A percentile compares a stretch with the other conserved stretches of the same genome.
Conservation (phyloP, 2,797 vertebrate species). For the Sebastolobus alascanus region DNA sequence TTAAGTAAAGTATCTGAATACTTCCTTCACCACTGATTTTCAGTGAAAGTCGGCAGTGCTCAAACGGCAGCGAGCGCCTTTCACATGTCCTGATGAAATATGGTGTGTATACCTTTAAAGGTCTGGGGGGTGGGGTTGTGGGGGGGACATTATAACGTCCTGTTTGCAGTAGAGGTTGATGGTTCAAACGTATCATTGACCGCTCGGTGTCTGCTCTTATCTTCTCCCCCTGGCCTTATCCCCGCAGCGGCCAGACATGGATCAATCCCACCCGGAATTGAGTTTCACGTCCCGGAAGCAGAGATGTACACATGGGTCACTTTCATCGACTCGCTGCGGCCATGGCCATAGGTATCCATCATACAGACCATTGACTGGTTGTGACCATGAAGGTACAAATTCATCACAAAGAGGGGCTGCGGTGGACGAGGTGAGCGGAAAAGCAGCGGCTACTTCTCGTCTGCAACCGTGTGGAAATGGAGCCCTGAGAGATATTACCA, state of each 20-base stretch:
- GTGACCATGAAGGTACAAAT: slow-evolving; percentile 71
- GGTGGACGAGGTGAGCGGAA: slow-evolving; percentile 55
- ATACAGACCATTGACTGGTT: slow-evolving; percentile 66
- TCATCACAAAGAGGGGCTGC: slow-evolving; percentile 55
- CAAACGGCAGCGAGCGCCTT: slow-evolving; percentile 13
- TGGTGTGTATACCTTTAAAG: slow-evolving; percentile 57
- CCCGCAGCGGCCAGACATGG: slow-evolving; percentile 74
- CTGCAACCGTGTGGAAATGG: slow-evolving; percentile 37
- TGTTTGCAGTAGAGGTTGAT: slow-evolving; percentile 71
- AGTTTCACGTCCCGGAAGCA: slow-evolving; percentile 83
- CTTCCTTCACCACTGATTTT: not conserved
- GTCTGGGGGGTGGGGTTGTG: not conserved
- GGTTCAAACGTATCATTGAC: slow-evolving; percentile 78
- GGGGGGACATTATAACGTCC: slow-evolving; percentile 37
- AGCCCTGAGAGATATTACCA: slow-evolving; percentile 40
- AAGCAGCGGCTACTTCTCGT: slow-evolving; percentile 35
- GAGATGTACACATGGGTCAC: slow-evolving; percentile 76
- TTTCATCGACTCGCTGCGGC: slow-evolving; percentile 74
- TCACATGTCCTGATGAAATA: slow-evolving; percentile 36
- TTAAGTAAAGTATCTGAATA: not conserved
- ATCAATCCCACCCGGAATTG: slow-evolving; percentile 83
- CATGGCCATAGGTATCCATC: slow-evolving; percentile 71
- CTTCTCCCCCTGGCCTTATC: slow-evolving; percentile 71
- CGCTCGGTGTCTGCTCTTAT: slow-evolving; percentile 78
- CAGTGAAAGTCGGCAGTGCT: slow-evolving; percentile 19